These are phyloP conservation scores for Nyctibius bracteatus DNA, from an alignment of 2,113 vertebrate species.

Conservation along the genomic window DNA sequence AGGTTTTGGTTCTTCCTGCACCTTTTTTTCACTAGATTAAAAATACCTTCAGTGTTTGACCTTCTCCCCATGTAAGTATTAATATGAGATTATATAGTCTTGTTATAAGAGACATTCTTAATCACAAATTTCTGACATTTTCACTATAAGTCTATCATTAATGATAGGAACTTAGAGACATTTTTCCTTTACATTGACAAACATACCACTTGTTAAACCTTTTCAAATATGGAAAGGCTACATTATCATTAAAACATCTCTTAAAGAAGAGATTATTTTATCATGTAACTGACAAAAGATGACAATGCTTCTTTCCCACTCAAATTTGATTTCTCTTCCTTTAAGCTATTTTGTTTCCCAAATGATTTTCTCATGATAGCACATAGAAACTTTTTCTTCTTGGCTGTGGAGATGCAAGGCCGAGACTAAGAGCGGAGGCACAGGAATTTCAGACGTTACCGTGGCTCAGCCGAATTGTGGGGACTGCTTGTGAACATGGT, in stretches of 20 bases:
- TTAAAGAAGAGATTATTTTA: background rate
- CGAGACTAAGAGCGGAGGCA: background rate
- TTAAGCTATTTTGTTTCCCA: background rate
- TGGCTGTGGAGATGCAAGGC: background rate
- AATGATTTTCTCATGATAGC: background rate
- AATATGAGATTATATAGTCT: background rate
- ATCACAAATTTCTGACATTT: background rate
- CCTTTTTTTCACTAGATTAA: background rate
- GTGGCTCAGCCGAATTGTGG: background rate
- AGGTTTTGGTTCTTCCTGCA: background rate
- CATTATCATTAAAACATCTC: background rate
- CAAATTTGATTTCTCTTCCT: background rate
- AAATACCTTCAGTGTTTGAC: background rate
- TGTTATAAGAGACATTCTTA: background rate
- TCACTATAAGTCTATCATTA: background rate
- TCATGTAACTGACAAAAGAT: background rate
- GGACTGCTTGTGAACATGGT: background rate
- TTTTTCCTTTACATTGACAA: background rate
- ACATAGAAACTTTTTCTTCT: background rate
- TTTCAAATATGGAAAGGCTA: background rate
- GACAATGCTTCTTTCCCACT: background rate
- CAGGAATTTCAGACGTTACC: background rate
- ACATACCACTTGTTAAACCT: background rate
- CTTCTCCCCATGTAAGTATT: background rate
- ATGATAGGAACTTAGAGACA: background rate